Conservation (phyloP, 2,797 vertebrate species). For the Eulemur rubriventer region DNA sequence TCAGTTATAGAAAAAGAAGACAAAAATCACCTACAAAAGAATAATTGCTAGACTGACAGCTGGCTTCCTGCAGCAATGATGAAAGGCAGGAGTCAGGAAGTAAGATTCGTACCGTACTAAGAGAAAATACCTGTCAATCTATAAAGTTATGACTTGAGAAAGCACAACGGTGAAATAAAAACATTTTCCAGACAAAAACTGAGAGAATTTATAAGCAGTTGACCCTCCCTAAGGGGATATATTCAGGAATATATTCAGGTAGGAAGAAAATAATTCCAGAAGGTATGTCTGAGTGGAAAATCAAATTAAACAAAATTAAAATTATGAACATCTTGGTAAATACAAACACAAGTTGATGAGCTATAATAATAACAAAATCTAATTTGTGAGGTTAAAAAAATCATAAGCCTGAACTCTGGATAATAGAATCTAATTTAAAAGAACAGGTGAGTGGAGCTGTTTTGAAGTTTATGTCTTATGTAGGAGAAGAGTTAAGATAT, state of each 20-base stretch:
- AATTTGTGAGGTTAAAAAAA: not conserved
- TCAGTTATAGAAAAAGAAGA: not conserved
- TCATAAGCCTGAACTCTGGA: not conserved
- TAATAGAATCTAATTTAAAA: not conserved
- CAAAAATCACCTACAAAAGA: not conserved
- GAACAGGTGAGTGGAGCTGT: not conserved
- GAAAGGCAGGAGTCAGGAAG: not conserved
- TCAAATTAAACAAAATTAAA: not conserved
- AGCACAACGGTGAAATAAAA: not conserved
- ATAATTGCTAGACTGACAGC: not conserved
- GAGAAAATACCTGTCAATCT: not conserved
- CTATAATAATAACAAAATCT: not conserved
- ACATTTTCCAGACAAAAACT: not conserved
- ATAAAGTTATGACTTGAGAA: not conserved
- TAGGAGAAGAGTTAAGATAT: not conserved
- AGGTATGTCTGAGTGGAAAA: not conserved
- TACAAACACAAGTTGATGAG: not conserved
- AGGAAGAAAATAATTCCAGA: not conserved
- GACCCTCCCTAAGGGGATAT: not conserved
- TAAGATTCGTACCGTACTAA: not conserved
- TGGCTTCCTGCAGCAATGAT: not conserved
- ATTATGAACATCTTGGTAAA: not conserved
- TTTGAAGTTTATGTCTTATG: not conserved
- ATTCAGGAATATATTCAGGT: not conserved
- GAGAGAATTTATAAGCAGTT: not conserved